Evolutionary conservation across 2,113 vertebrate genomes (phyloP).

Genomic region (Equus przewalskii): DNA sequence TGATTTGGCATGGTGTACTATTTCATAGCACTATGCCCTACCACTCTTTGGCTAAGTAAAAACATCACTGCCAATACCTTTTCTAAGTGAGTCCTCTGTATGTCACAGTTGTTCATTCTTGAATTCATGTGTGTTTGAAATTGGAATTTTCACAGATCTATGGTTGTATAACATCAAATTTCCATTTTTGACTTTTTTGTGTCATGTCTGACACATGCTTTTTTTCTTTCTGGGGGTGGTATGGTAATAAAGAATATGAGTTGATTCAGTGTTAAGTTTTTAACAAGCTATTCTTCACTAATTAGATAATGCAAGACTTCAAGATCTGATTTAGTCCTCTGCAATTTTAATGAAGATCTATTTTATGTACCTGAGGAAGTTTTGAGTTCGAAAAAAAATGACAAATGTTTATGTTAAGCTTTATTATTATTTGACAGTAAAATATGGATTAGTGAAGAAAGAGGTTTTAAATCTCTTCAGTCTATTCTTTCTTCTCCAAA

Average conservation of each 20-base stretch:
- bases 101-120: slow-evolving; percentile 38
- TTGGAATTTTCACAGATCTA: slow-evolving; percentile 36
- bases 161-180: slow-evolving; percentile 41
- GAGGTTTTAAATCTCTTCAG: slow-evolving; percentile 26
- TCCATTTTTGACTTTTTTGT: slow-evolving; percentile 46
- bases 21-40: not conserved
- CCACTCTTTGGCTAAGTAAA: not conserved
- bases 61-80: not conserved
- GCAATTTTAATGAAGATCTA: slow-evolving; percentile 29
- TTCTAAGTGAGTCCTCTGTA: not conserved
- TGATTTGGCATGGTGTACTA: not conserved
- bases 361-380: slow-evolving; percentile 16
- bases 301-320: not conserved
- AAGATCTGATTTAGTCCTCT: slow-evolving; percentile 15
- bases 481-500: not conserved
- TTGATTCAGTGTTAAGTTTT: slow-evolving; percentile 24
- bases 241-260: slow-evolving; percentile 1
- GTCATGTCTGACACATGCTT: not conserved
- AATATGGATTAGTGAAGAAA: slow-evolving; percentile 41
- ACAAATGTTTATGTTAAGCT: slow-evolving; percentile 23
- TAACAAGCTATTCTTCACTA: not conserved
- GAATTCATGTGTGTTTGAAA: slow-evolving; percentile 54
- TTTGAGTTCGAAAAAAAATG: not conserved
- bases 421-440: slow-evolving; percentile 39
- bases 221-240: slow-evolving; percentile 7